Conservation (phyloP, 2,113 vertebrate genomes). For the Sturnira hondurensis region DNA sequence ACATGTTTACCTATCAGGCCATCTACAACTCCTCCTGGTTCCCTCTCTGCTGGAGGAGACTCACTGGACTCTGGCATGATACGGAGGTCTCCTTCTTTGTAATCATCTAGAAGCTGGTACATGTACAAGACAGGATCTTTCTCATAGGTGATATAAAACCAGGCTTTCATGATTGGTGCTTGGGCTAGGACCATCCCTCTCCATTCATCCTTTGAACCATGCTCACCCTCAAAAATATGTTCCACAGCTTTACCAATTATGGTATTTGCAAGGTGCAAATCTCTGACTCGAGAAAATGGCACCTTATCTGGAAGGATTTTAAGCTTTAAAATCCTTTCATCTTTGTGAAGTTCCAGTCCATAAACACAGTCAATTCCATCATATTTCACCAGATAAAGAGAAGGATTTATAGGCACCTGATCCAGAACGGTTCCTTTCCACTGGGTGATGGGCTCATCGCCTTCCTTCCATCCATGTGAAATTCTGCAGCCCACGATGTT, state of each 20-base stretch:
- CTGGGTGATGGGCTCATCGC: constrained; percentile 87
- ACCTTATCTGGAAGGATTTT: constrained; percentile 92
- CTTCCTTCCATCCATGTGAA: constrained; percentile 95
- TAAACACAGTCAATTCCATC: constrained; percentile 97
- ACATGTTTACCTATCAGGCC: constrained; percentile 96
- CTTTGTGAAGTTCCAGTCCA: constrained; percentile 95
- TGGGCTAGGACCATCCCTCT: constrained; percentile 80
- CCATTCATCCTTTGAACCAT: constrained; percentile 96
- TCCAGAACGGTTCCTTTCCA: constrained; percentile 96
- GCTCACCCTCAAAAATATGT: constrained; percentile 87
- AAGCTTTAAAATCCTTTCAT: constrained; percentile 89
- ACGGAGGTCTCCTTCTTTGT: constrained; percentile 63
- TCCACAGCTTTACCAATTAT: constrained; percentile 93
- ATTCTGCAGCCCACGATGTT: constrained; percentile 96
- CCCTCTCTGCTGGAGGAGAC: constrained; percentile 29
- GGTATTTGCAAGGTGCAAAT: constrained; percentile 88
- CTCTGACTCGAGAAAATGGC: constrained; percentile 87
- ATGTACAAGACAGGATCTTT: constrained; percentile 83
- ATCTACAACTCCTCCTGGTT: constrained; percentile 92
- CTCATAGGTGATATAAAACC: constrained; percentile 98
- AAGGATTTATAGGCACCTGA: constrained; percentile 96
- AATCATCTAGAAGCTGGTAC: constrained; percentile 70
- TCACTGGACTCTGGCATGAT: constrained; percentile 51
- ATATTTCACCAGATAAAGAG: constrained; percentile 96
- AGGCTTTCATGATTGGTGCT: constrained; percentile 94